Evolutionary conservation across 64 coral and sea anemone genomes (phyloP), one percentile per base, ranked within the genome.

Genomic region (Cladopsammia gracilis): DNA sequence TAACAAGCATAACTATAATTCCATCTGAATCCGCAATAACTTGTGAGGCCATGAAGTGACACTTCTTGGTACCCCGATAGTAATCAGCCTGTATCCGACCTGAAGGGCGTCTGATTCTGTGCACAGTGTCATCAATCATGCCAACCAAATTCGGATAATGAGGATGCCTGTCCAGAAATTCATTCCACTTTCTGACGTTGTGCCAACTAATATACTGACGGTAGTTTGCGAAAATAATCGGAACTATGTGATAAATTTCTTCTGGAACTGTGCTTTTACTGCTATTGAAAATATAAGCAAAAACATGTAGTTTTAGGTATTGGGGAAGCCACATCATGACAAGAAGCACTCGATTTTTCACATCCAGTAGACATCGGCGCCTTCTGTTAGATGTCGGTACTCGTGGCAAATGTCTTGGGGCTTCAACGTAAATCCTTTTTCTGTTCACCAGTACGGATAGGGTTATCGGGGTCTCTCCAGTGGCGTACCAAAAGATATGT

Each of bases 191-290:
- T 34, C 34, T 34, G 34, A 34, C 14, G 10, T 52, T 50, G 48
- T 78, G 76, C 48, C 76, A 78, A 2, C 10, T 78, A 5, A 78
- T 78, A 18, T 50, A 78, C 12, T 18, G 46, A 4, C 43, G 44
- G 48, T 51, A 78, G 20, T 51, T 48, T 14, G 48, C n/a, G 48
- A 78, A 51, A 13, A 78, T 9, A 48, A 78, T 52, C 47, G 76
- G 76, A 4, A 78, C 76, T 12, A 78, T 51, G n/a, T 78, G 76
- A 14, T 78, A 78, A 1, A 78, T 78, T 71, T 71, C 68, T 46
- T 76, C 73, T 42, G 73, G 6, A 76, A 76, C 73, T 6, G 73
- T 76, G 7, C 43, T 76, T 34, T 24, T 34, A 44, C 4, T 44
- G 7, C 2, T 16, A 4, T 18, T 4, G 7, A 34, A 76, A 7